These are phyloP conservation scores for Herpetotheres cachinnans DNA, from an alignment of 2,113 vertebrate species.

Conservation along the genomic window DNA sequence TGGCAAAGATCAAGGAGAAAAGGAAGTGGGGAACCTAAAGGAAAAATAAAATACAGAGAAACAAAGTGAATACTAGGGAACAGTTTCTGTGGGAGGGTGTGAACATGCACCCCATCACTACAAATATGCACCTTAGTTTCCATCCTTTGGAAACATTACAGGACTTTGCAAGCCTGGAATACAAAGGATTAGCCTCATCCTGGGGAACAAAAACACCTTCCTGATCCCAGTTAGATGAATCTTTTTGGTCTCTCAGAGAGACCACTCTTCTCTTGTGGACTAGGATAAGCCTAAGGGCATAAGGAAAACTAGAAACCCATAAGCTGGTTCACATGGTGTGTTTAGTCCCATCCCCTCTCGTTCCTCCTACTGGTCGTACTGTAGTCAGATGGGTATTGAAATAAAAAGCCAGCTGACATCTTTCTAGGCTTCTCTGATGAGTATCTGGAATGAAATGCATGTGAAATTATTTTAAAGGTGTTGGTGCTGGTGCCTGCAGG, in stretches of 20 bases:
- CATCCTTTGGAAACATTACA: background rate
- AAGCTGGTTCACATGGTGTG: background rate
- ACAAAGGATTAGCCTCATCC: background rate
- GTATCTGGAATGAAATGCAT: background rate
- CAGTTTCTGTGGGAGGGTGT: background rate
- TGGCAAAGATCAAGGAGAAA: background rate
- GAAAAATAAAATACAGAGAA: background rate
- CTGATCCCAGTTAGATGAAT: background rate
- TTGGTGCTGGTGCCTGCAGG: background rate
- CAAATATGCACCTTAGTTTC: background rate
- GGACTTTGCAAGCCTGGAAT: background rate
- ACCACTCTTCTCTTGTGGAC: background rate
- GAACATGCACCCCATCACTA: rapidly evolving
- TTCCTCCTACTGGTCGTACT: background rate
- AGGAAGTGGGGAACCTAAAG: background rate
- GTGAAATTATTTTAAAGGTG: background rate
- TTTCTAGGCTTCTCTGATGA: background rate
- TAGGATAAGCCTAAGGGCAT: background rate
- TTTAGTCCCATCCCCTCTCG: rapidly evolving
- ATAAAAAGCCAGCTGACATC: background rate
- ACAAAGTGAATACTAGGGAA: background rate
- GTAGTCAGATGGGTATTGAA: background rate
- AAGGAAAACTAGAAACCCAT: background rate
- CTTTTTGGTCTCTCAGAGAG: background rate
- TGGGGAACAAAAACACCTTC: background rate